Base-by-base conservation (phyloP, 2,113 vertebrate species). In the Microtus pennsylvanicus region DNA sequence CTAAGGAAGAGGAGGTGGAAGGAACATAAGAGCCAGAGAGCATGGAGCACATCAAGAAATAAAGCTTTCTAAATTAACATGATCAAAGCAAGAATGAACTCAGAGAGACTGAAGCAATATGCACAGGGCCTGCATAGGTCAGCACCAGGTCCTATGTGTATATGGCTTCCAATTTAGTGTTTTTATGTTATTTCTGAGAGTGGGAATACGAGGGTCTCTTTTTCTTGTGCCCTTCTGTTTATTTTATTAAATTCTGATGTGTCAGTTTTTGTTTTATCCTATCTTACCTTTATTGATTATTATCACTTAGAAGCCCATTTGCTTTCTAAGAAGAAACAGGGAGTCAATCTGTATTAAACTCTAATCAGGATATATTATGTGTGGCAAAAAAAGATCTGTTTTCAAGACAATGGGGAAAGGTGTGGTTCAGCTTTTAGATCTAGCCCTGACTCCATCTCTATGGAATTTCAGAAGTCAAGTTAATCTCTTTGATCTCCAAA, bases 381-480 rank as follows among this genome's bases (percentile, higher is more conserved):
- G 35, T 58, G 58, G 19, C 50, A 52, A 21, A 58, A 26, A 81
- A 50, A 30, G 16, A 28, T 77, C 45, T 78, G 3, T 58, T 81
- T 81, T 58, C 52, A 38, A 61, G n/a, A 82, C 58, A 82, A 61
- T 24, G 35, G 12, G 58, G 58, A 76, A 45, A 91, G 90, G 11
- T 50, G 11, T 50, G 21, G 75, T 2, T 50, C 22, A 38, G 69
- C 50, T 55, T 45, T 93, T 47, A 89, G 21, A 38, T 24, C 24
- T 24, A 77, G n/a, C 22, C 77, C 77, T 61, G 69, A 35, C 14
- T 8, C 35, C 28, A 81, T 69, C 35, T 47, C 16, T n/a, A 47
- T 3, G 24, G 50, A 94, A 50, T 61, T 74, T 61, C 55, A 89
- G 75, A 83, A 76, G 88, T 45, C 77, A 95, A 80, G 69, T 83